Evolutionary conservation across 2,888 invertebrate genomes (phyloP), one percentile per base, ranked within the genome.

Genomic region (Camptogramma bilineatum): DNA sequence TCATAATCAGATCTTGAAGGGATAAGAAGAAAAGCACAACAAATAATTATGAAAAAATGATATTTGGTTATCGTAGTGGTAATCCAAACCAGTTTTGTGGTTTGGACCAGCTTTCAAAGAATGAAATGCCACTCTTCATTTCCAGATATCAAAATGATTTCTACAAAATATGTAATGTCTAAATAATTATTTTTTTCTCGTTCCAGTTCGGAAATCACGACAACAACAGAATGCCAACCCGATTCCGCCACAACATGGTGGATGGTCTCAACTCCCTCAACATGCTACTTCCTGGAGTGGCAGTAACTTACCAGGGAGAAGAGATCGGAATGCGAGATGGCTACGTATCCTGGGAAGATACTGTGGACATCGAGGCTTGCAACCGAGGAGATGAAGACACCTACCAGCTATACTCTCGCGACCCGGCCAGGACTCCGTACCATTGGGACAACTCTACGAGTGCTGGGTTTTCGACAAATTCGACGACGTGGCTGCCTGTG

Each of bases 231-330:
- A 93, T 95, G 78, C 94, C 94, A 0, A 91, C 94, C 0, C 94
- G 96, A 0, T 94, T 95, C 74, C 95, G 96, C 0, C 82, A 83
- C 1, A 94, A 94, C 72, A 94, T 96, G 77, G 94, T 95, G 0
- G 96, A 96, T 66, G 95, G 95, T 0, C 81, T 96, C 3, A 96
- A 96, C 80, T 94, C 96, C 75, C 85, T 98, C 58, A 94, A 95
- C 64, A 91, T 96, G 78, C 82, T 96, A 13, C 86, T 98, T 21
- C 97, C 97, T 0, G 97, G 97, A 39, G 95, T 96, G 0, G 94
- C 96, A 0, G 94, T 97, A n/a, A 95, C 96, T 0, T 97, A 97
- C 85, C 97, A 97, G 76, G 97, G 97, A 0, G 96, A 97, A 76
- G 97, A 97, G 82, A 95, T 97, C 24, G 96, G 96, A 0, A 96